A percentile compares a stretch with the other conserved stretches of the same genome.
phyloP scores from a whole-genome alignment of 2,113 vertebrate genomes.

The Eptesicus fuscus region DNA sequence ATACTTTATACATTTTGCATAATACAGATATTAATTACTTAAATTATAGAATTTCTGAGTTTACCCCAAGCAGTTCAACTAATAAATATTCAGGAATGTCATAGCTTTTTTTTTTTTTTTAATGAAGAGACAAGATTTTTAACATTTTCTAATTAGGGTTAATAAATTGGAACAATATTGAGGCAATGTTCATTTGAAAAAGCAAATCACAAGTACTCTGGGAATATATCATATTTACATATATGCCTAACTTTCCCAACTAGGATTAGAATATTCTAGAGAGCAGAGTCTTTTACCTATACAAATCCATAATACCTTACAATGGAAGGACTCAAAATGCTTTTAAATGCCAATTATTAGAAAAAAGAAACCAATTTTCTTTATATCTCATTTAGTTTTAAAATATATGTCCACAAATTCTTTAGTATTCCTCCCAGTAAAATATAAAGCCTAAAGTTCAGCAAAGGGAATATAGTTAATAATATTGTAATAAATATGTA shows the following conservation, averaged over 20 bases:
- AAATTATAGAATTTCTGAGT: constrained; percentile 61
- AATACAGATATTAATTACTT: constrained; percentile 58
- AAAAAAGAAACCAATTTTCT: background rate
- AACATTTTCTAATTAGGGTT: constrained; percentile 31
- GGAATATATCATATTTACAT: background rate
- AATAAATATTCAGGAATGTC: background rate
- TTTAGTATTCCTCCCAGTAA: background rate
- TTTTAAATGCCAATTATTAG: constrained; percentile 17
- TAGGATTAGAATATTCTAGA: background rate
- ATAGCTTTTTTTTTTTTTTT: background rate
- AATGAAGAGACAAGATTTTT: constrained; percentile 46
- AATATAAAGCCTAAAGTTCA: background rate
- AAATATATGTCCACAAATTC: background rate
- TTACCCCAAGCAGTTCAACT: constrained; percentile 67
- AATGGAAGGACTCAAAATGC: background rate
- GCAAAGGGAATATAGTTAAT: background rate
- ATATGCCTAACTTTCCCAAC: background rate
- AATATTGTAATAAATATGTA: background rate
- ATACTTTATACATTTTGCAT: constrained; percentile 49
- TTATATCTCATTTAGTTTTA: constrained; percentile 1
- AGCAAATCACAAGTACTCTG: background rate
- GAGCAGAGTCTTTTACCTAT: background rate
- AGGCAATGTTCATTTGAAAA: constrained; percentile 20
- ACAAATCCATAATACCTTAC: background rate
- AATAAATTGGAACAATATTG: constrained; percentile 30